Conservation (phyloP, 2,888 invertebrate species). For the Cactoblastis cactorum region DNA sequence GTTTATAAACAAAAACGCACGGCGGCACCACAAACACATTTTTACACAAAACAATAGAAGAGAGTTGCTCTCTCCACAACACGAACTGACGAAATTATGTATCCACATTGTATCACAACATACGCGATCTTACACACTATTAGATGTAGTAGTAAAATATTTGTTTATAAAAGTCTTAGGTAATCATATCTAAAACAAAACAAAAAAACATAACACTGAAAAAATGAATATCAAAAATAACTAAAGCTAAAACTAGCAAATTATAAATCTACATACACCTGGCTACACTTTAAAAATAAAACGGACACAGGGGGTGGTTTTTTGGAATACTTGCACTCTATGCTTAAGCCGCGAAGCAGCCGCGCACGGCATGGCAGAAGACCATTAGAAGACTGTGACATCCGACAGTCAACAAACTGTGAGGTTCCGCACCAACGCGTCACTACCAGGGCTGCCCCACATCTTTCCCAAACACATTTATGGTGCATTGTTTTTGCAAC, state of each 20-base stretch:
- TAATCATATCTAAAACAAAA: background rate
- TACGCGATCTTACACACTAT: constrained; percentile 6
- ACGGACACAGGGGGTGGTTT: constrained; percentile 11
- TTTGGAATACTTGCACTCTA: constrained; percentile 67
- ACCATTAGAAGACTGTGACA: constrained; percentile 32
- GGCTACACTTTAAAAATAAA: constrained; percentile 7
- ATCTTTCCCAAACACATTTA: constrained; percentile 54
- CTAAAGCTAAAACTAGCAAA: background rate
- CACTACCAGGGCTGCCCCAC: constrained; percentile 66
- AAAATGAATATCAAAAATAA: background rate
- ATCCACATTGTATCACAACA: constrained; percentile 7
- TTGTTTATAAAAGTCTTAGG: too few species aligned
- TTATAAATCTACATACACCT: too few species aligned
- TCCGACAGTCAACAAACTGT: constrained; percentile 23
- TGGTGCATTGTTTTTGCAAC: constrained; percentile 59
- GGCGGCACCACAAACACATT: constrained; percentile 13
- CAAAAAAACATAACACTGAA: too few species aligned
- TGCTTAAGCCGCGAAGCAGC: constrained; percentile 55
- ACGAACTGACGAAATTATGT: constrained; percentile 10
- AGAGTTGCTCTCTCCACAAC: constrained; percentile 12
- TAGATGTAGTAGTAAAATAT: too few species aligned
- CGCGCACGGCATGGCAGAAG: constrained; percentile 67
- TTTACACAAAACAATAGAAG: constrained; percentile 14
- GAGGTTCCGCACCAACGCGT: constrained; percentile 60
- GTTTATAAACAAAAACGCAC: constrained; percentile 10